A percentile compares a stretch with the other conserved stretches of the same genome.
Evolutionary conservation across 2,797 vertebrate species (phyloP).

Genomic region (Microctenopoma stevenorrisi): DNA sequence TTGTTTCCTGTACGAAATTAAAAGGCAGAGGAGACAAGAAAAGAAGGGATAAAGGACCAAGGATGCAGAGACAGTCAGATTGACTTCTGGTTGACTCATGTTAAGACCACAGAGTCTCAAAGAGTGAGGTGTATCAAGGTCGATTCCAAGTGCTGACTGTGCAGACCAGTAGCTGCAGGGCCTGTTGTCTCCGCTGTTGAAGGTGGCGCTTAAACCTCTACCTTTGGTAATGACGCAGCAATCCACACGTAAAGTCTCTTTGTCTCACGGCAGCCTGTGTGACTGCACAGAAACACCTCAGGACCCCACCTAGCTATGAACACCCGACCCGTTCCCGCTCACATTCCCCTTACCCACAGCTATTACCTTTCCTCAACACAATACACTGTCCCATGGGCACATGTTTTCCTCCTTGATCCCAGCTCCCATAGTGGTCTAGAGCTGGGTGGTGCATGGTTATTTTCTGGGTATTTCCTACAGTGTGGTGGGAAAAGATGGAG

Average conservation of each 20-base stretch:
- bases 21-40: too few relatives aligned
- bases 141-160: slow-evolving; percentile 37
- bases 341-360: slow-evolving; percentile 79
- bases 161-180: slow-evolving; percentile 57
- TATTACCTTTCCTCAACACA: slow-evolving; percentile 79
- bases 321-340: slow-evolving; percentile 60
- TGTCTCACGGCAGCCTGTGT: slow-evolving; percentile 58
- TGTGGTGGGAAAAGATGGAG: slow-evolving; percentile 53
- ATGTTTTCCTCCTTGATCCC: slow-evolving; percentile 51
- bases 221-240: slow-evolving; percentile 59
- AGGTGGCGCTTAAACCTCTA: slow-evolving; percentile 61
- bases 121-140: slow-evolving; percentile 22
- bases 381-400: slow-evolving; percentile 61
- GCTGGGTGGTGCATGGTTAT: slow-evolving; percentile 29
- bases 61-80: background rate
- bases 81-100: slow-evolving; percentile 22
- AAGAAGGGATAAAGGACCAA: background rate
- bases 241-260: slow-evolving; percentile 47
- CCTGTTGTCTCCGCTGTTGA: slow-evolving; percentile 52
- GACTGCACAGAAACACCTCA: slow-evolving; percentile 60
- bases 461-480: slow-evolving; percentile 30
- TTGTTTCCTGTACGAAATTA: background rate
- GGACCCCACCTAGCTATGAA: slow-evolving; percentile 71
- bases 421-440: slow-evolving; percentile 46
- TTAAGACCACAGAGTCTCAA: too few relatives aligned